phyloP scores from a whole-genome alignment of 2,888 invertebrate species.

The Clepsis dumicolana region DNA sequence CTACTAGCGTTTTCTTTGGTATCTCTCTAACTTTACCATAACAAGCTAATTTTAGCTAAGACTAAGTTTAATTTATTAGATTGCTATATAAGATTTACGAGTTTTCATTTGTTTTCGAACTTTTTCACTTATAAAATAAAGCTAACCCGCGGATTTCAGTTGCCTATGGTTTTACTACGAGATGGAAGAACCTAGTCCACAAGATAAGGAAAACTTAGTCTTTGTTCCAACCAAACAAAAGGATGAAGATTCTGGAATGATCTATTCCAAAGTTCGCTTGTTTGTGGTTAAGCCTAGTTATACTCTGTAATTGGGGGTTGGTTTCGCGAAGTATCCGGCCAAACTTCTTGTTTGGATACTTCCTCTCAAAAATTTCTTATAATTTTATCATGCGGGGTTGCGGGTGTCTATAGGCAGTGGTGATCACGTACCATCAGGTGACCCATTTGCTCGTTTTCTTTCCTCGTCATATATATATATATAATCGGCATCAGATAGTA shows the following conservation, averaged over 20 bases:
- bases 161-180: not conserved
- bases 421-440: too few species aligned
- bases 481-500: too few species aligned
- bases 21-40: too few species aligned
- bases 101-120: not conserved
- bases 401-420: too few species aligned
- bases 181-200: not conserved
- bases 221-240: slow-evolving; percentile 22
- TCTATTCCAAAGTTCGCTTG: slow-evolving; percentile 13
- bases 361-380: not conserved
- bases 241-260: slow-evolving; percentile 2
- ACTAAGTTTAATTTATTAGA: too few species aligned
- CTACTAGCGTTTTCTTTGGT: too few species aligned
- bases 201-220: slow-evolving; percentile 17
- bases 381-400: not conserved
- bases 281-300: slow-evolving; percentile 10
- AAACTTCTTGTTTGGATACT: not conserved
- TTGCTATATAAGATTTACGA: not conserved
- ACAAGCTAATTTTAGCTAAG: too few species aligned
- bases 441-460: too few species aligned
- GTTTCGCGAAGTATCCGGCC: slow-evolving; percentile 1
- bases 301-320: not conserved
- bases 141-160: not conserved
- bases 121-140: not conserved
- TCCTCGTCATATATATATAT: too few species aligned